A percentile compares a stretch with the other conserved stretches of the same genome.
Evolutionary conservation across 2,888 invertebrate species (phyloP).

Genomic region (Mesochorus sp.): DNA sequence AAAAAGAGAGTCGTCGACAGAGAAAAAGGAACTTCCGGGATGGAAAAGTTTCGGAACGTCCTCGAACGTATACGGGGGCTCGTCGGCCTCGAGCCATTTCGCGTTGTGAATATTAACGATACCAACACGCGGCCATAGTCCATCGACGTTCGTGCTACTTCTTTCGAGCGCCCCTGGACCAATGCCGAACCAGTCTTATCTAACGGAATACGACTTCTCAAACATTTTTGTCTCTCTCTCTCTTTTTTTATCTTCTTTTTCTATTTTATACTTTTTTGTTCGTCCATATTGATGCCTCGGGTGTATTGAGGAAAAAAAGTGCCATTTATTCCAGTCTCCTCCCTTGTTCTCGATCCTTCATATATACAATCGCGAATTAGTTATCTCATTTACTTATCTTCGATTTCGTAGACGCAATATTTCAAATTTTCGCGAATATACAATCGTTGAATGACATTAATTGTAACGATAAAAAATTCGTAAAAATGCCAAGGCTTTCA

Average conservation of each 20-base stretch:
- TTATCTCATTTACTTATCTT: too few relatives aligned
- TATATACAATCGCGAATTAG: too few relatives aligned
- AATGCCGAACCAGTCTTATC: slow-evolving; percentile 50
- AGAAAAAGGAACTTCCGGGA: slow-evolving; percentile 37
- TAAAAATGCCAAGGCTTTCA: too few relatives aligned
- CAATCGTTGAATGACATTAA: too few relatives aligned
- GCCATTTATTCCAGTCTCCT: too few relatives aligned
- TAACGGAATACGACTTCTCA: slow-evolving; percentile 13
- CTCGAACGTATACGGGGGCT: slow-evolving; percentile 54
- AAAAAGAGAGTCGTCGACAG: not conserved
- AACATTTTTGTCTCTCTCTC: slow-evolving; percentile 4
- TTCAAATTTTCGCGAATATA: too few relatives aligned
- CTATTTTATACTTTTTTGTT: too few relatives aligned
- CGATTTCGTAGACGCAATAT: too few relatives aligned
- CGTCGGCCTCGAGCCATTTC: slow-evolving; percentile 53
- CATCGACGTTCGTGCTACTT: slow-evolving; percentile 27
- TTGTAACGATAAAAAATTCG: too few relatives aligned
- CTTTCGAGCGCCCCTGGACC: slow-evolving; percentile 52
- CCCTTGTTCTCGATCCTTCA: too few relatives aligned
- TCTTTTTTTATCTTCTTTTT: not conserved
- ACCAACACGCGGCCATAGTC: slow-evolving; percentile 35
- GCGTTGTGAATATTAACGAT: slow-evolving; percentile 63
- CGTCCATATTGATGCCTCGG: too few relatives aligned
- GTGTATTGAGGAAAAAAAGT: too few relatives aligned
- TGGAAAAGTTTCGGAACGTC: slow-evolving; percentile 60